phyloP scores from a whole-genome alignment of 2,888 invertebrate species.

The Drosophila nr. fundita region DNA sequence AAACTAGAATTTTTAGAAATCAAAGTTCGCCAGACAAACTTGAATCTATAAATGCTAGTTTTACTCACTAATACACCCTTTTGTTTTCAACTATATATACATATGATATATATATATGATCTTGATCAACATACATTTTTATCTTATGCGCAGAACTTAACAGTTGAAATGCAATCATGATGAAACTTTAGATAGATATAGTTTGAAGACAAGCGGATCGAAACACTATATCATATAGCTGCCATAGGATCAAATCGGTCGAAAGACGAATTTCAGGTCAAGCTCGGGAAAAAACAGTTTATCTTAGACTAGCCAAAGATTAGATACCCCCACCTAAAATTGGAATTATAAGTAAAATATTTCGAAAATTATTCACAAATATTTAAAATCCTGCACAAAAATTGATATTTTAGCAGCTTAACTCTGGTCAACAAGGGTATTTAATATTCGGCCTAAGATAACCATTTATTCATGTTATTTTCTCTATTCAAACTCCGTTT shows the following conservation, averaged over 20 bases:
- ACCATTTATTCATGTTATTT: background rate
- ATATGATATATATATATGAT: background rate
- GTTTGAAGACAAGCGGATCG: background rate
- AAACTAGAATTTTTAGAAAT: background rate
- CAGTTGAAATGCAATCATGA: background rate
- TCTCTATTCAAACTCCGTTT: background rate
- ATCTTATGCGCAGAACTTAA: background rate
- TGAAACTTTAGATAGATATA: background rate
- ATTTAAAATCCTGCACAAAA: background rate
- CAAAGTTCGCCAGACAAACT: background rate
- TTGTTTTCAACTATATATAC: background rate
- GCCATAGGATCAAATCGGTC: background rate
- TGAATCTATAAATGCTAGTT: background rate
- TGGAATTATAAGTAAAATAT: background rate
- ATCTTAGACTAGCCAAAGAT: background rate
- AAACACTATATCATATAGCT: background rate
- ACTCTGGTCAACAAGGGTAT: background rate
- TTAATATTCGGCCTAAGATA: background rate
- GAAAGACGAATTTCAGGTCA: rapidly evolving
- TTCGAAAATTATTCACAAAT: background rate
- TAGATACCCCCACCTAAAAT: background rate
- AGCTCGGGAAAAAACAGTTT: background rate
- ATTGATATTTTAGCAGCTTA: background rate
- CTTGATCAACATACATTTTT: background rate
- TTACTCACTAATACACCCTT: background rate